Evolutionary conservation across 2,113 vertebrate species (phyloP).

Genomic region (Bostrychus sinensis): DNA sequence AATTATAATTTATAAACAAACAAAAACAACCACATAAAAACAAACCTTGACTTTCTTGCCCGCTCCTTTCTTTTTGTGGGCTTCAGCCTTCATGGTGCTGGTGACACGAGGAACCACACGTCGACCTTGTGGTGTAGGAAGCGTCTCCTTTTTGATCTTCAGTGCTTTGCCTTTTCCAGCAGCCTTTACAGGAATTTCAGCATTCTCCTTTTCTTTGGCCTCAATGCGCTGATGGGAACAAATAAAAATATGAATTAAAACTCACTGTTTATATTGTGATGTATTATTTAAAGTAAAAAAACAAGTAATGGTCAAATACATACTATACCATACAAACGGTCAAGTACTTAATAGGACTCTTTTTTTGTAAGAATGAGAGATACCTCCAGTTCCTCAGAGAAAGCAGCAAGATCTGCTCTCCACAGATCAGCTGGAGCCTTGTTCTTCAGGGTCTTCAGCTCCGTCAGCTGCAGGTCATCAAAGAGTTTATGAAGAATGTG

Average conservation of each 20-base stretch:
- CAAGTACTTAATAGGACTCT: no score
- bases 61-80: slow-evolving; percentile 81
- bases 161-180: slow-evolving; percentile 78
- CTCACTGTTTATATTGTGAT: no score
- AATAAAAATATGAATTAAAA: no score
- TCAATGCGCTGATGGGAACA: slow-evolving; percentile 80
- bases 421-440: slow-evolving; percentile 88
- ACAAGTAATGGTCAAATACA: no score
- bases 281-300: no score
- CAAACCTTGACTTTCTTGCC: slow-evolving; percentile 85
- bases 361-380: not conserved
- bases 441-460: slow-evolving; percentile 84
- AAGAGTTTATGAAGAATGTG: not conserved
- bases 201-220: slow-evolving; percentile 82
- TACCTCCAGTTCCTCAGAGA: slow-evolving; percentile 90
- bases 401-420: slow-evolving; percentile 90
- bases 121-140: slow-evolving; percentile 87
- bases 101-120: slow-evolving; percentile 90
- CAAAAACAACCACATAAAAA: no score
- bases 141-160: slow-evolving; percentile 85
- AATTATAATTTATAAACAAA: no score
- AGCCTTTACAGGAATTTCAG: slow-evolving; percentile 71
- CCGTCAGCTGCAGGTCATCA: slow-evolving; percentile 65
- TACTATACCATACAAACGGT: no score
- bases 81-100: slow-evolving; percentile 91